A percentile compares a stretch with the other conserved stretches of the same genome.
Conservation (phyloP, 2,113 vertebrate genomes). For the Mesitornis unicolor region DNA sequence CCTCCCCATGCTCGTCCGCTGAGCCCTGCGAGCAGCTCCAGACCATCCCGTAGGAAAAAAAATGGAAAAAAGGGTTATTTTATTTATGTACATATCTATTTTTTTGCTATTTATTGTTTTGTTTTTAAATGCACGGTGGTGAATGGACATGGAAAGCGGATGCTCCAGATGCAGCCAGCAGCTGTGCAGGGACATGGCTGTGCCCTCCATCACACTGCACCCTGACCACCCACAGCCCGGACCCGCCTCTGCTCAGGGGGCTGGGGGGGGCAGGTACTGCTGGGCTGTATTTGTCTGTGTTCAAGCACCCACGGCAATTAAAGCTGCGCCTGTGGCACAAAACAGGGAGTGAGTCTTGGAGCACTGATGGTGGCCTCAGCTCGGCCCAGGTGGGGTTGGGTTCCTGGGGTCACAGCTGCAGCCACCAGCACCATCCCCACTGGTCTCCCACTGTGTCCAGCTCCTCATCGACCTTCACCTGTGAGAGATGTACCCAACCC, state of each 20-base stretch:
- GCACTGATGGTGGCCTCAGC: not conserved
- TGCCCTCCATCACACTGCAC: too few species aligned
- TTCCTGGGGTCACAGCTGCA: not conserved
- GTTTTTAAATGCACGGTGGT: not conserved
- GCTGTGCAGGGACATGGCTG: rapidly evolving
- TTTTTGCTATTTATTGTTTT: slow-evolving; percentile 56
- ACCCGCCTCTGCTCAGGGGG: not conserved
- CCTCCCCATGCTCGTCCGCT: slow-evolving; percentile 87
- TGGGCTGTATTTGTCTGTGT: not conserved
- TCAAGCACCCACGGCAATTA: not conserved
- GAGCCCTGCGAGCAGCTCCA: not conserved
- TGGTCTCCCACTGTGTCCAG: not conserved
- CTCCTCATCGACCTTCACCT: not conserved
- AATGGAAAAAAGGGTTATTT: not conserved
- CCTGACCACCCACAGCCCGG: rapidly evolving
- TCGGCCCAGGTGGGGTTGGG: not conserved
- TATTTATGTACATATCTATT: slow-evolving; percentile 31
- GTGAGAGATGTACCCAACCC: not conserved
- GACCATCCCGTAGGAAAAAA: not conserved
- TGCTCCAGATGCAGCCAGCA: not conserved
- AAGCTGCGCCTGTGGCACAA: not conserved
- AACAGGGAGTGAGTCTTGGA: not conserved
- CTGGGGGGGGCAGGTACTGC: rapidly evolving
- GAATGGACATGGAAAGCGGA: not conserved
- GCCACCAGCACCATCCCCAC: not conserved